Evolutionary conservation across 2,113 vertebrate genomes (phyloP), one percentile per base, ranked within the genome.

Genomic region (Cyrtonyx montezumae): DNA sequence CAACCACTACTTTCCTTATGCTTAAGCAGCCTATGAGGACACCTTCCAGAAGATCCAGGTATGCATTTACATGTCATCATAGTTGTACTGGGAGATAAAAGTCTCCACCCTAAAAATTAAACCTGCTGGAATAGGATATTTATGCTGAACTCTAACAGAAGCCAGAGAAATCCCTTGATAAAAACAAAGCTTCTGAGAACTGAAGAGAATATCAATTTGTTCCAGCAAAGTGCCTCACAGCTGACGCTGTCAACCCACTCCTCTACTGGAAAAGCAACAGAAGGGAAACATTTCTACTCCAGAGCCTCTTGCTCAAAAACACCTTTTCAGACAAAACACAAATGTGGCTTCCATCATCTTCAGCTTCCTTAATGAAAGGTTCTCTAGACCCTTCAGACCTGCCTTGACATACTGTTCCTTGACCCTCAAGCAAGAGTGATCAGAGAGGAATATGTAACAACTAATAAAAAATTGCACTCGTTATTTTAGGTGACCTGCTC

Each of bases 121-220:
- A 70, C 21, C 13, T 26, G 61, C 18, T 16, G 14, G 37, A 83
- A 32, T 1, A 59, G 10, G 26, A 16, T 61, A 73, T 61, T 84
- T 81, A 66, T 22, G 49, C 11, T 58, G 14, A 89, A 49, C 55
- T 37, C 45, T 70, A 89, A 74, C 36, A 62, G 88, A 90, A 80
- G 17, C 34, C 26, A 30, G 82, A 30, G 40, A 66, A 53, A 22
- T 34, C 36, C 8, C 17, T 14, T 58, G 42, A 69, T 3, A 42
- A 19, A 86, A 85, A 51, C 80, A 11, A 7, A 95, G 42, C 43
- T 94, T 68, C 48, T 9, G 25, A 36, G 65, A 87, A 42, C 15
- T 13, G 40, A 79, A 42, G 48, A 28, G 9, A 58, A 81, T 66
- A n/a, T 34, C 45, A 65, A 0, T 46, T 69, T 82, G 36, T 61